These are phyloP conservation scores for Schizothorax lantsangensis DNA, from an alignment of 2,797 vertebrate genomes.

Conservation along the genomic window DNA sequence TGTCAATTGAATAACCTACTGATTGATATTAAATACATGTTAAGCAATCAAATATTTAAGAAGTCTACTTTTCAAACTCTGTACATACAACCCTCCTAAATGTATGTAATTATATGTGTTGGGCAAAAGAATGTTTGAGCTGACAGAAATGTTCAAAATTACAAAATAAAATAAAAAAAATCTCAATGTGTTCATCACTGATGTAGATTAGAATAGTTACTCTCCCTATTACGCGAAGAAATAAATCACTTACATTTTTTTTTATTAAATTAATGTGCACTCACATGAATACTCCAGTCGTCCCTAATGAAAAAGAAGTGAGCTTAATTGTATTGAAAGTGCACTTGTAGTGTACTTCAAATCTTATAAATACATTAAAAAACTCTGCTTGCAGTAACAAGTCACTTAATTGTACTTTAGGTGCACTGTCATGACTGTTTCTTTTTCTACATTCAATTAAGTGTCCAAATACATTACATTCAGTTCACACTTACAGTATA, in stretches of 20 bases:
- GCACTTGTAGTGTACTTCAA: neutral
- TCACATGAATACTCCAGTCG: neutral
- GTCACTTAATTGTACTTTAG: neutral
- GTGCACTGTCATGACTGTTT: too few relatives aligned
- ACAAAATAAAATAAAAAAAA: neutral
- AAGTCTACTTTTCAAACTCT: conserved; percentile 43
- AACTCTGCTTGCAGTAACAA: neutral
- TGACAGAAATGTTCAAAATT: conserved; percentile 3
- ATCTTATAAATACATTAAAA: neutral
- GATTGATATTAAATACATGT: conserved; percentile 21
- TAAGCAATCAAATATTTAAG: neutral
- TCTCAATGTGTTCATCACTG: neutral
- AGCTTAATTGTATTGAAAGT: too few relatives aligned
- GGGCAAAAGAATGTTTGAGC: conserved; percentile 23
- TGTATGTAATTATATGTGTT: conserved; percentile 48
- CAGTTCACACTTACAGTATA: neutral
- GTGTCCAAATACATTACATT: neutral
- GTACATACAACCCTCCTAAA: conserved; percentile 43
- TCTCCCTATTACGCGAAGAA: neutral
- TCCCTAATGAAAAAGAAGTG: neutral
- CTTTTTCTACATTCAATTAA: too few relatives aligned
- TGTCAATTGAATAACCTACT: conserved; percentile 8
- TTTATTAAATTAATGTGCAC: too few relatives aligned
- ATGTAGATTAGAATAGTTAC: neutral
- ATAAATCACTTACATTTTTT: too few relatives aligned